A percentile compares a stretch with the other conserved stretches of the same genome.
phyloP scores from a whole-genome alignment of 1,140 invertebrate species.

The Cherax quadricarinatus region DNA sequence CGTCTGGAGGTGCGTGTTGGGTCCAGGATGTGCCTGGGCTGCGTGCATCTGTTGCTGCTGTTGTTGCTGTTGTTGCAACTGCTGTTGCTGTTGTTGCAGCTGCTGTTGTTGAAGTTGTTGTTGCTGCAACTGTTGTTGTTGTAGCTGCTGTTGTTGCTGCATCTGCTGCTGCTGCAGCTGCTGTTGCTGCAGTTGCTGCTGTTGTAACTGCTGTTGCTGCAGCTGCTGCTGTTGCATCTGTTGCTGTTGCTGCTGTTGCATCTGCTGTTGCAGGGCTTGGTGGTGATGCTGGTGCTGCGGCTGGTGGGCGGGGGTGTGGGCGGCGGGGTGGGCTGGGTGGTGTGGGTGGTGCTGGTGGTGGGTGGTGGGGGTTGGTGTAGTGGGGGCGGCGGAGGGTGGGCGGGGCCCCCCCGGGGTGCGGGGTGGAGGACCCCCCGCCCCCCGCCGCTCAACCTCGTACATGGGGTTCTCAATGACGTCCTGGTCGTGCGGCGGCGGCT shows the following conservation, averaged over 20 bases:
- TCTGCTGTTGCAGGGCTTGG: constrained; percentile 48
- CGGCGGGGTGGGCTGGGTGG: constrained; percentile 49
- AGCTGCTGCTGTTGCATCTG: constrained; percentile 35
- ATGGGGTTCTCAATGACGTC: constrained; percentile 73
- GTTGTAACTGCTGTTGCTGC: constrained; percentile 16
- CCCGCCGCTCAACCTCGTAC: constrained; percentile 72
- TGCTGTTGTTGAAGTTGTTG: constrained; percentile 30
- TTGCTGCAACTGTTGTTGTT: constrained; percentile 51
- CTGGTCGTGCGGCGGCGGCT: constrained; percentile 63
- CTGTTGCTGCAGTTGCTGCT: not conserved
- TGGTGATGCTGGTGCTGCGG: constrained; percentile 50
- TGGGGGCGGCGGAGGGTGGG: constrained; percentile 48
- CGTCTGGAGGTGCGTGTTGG: constrained; percentile 48
- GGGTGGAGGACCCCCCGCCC: constrained; percentile 36
- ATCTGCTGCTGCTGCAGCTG: constrained; percentile 39
- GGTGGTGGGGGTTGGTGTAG: constrained; percentile 61
- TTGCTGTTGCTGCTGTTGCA: constrained; percentile 44
- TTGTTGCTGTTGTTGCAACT: constrained; percentile 3
- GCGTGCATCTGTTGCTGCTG: constrained; percentile 38
- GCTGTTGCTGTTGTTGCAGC: constrained; percentile 4
- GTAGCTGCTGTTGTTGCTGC: constrained; percentile 38
- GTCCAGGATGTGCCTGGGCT: constrained; percentile 31
- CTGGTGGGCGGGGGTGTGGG: constrained; percentile 52
- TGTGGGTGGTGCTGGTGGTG: constrained; percentile 68
- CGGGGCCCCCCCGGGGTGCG: constrained; percentile 45